Evolutionary conservation across 2,888 invertebrate genomes (phyloP), one percentile per base, ranked within the genome.

Genomic region (Euzophera pinguis): DNA sequence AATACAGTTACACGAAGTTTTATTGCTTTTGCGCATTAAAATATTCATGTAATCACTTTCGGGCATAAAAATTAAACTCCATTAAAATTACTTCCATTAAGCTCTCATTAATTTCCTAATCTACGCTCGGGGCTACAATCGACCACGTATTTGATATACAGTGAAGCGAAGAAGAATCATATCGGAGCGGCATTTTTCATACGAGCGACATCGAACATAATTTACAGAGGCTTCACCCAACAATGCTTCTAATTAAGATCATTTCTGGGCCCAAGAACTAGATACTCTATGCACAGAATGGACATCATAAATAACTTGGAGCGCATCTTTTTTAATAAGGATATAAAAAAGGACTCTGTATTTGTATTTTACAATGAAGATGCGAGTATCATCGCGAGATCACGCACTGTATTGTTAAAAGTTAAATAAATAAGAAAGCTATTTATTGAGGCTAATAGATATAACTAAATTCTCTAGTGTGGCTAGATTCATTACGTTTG

Each of bases 221-320:
- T 82, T 86, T 85, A 85, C 49, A 39, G 29, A 29, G 29, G 14
- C 79, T 67, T 75, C 74, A 72, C 70, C 59, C 73, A 71, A 89
- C 87, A 88, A 88, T 87, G 80, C 84, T 84, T 87, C 86, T 89
- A 87, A 89, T 88, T 88, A 88, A 87, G 89, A 86, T 86, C 84
- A 84, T 82, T 82, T 85, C 83, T 83, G 81, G 76, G 78, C 57
- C 76, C 78, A 75, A 82, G 82, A 77, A 77, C 74, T 74, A 80
- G 77, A 76, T 77, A 73, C 78, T 74, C 73, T 71, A 74, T 79
- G 78, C 75, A 81, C 77, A 80, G 83, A 83, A 86, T 82, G 82
- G 84, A 75, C 73, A 77, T 78, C 79, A 87, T 88, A 87, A 88
- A 88, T 87, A 87, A 87, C 85, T 81, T 78, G 76, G 80, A 80